Conservation (phyloP, 2,888 invertebrate genomes). For the Asteroscopus sphinx region DNA sequence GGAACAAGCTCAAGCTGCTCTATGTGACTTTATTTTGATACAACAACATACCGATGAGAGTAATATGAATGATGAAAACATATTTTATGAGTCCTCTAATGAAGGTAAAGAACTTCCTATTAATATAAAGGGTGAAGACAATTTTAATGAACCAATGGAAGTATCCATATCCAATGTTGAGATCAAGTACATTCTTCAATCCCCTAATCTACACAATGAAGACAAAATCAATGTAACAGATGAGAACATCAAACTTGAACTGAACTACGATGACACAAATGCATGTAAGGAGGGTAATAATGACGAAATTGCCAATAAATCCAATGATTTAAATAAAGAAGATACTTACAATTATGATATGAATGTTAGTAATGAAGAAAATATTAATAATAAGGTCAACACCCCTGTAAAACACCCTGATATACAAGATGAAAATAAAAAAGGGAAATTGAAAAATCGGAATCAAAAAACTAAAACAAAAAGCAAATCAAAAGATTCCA, state of each 20-base stretch:
- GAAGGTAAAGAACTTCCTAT: conserved; percentile 1
- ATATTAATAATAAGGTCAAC: neutral
- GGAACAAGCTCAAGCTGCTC: conserved; percentile 69
- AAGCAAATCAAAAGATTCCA: neutral
- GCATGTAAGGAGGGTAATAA: conserved; percentile 1
- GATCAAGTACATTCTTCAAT: no score
- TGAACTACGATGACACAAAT: neutral
- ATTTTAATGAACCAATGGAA: no score
- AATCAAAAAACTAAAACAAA: no score
- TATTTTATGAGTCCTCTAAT: conserved; percentile 13
- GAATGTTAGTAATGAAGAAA: neutral
- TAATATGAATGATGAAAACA: conserved; percentile 44
- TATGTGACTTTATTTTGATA: conserved; percentile 57
- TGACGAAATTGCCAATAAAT: neutral
- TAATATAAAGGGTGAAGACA: no score
- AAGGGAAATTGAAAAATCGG: no score
- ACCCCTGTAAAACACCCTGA: no score
- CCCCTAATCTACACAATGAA: no score
- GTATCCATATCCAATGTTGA: no score
- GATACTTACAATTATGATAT: no score
- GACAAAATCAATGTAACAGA: neutral
- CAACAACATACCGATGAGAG: conserved; percentile 60
- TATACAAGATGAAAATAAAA: no score
- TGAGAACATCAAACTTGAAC: neutral
- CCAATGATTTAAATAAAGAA: no score